Base-by-base conservation (phyloP, 35 echinoderm and acorn worm species). In the Anneissia japonica region DNA sequence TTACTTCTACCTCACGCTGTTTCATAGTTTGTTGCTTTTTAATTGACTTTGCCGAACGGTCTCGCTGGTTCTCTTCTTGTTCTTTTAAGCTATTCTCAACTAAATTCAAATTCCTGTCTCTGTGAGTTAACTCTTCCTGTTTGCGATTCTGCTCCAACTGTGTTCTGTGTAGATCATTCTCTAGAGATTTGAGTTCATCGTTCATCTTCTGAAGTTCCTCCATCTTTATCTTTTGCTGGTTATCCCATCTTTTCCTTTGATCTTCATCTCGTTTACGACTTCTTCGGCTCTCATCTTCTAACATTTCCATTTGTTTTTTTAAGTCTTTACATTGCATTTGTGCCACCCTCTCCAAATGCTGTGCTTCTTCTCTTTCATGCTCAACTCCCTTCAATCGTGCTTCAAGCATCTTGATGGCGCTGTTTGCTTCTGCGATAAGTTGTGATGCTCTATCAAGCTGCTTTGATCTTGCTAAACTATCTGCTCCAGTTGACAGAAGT, bases 401-500 rank as follows among this genome's bases (percentile, higher is more conserved):
- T 89, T 89, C 78, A 0, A 81, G 37, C 28, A 46, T 82, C 35
- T 77, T 80, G 32, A 89, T 89, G 13, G 79, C 80, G 19, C 30
- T 19, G 72, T 89, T 89, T 30, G 87, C 87, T 46, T 89, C 87
- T 29, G 51, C 77, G 32, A 89, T 89, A 13, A 89, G 35, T 72
- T 73, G 51, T 1, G 80, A 64, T 12, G 87, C 87, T n/a, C 37
- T 46, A 16, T 89, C 87, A 31, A 89, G 87, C 37, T 89, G 87
- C 21, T 26, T 64, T 64, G 51, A 64, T 64, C 51, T 64, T 12
- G 1, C 51, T 26, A 64, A 23, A 23, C 51, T 64, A 23, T 64
- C 51, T 16, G 51, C 51, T 6, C 51, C 51, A 64, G 51, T 64
- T 3, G 11, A 19, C 11, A 64, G 51, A 64, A 64, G 51, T 64